A percentile compares a stretch with the other conserved stretches of the same genome.
These are phyloP conservation scores for Phorcus lineatus DNA, from an alignment of 2,888 invertebrate genomes.

Conservation along the genomic window DNA sequence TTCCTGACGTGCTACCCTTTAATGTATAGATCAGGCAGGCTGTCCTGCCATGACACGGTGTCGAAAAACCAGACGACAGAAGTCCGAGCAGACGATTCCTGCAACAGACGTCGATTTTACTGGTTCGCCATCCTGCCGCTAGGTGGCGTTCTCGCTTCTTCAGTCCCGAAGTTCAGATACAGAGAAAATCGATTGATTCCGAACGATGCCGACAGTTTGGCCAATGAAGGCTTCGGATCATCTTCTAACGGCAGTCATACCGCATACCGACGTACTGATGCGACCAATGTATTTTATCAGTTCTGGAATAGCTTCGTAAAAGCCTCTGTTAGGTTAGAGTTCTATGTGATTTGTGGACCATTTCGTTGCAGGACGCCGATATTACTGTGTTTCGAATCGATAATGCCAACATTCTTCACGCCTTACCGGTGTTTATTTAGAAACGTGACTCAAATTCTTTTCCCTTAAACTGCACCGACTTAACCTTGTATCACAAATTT, in stretches of 20 bases:
- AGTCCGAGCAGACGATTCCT: conserved; percentile 9
- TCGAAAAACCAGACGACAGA: conserved; percentile 1
- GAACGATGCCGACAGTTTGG: conserved; percentile 14
- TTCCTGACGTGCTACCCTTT: too few relatives aligned
- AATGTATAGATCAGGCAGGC: not conserved
- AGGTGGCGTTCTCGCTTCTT: conserved; percentile 7
- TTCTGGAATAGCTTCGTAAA: not conserved
- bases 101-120: conserved; percentile 20
- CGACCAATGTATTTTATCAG: not conserved
- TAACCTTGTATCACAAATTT: too few relatives aligned
- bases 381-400: too few relatives aligned
- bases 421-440: too few relatives aligned
- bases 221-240: not conserved
- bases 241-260: not conserved
- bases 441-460: too few relatives aligned
- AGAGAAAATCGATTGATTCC: conserved; percentile 21
- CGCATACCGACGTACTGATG: not conserved
- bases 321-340: not conserved
- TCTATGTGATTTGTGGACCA: not conserved
- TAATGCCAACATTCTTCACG: too few relatives aligned
- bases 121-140: not conserved
- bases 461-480: too few relatives aligned
- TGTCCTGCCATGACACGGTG: not conserved
- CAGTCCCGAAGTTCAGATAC: conserved; percentile 17
- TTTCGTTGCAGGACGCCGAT: too few relatives aligned